Conservation (phyloP, 2,888 invertebrate genomes). For the Phlogophora meticulosa region DNA sequence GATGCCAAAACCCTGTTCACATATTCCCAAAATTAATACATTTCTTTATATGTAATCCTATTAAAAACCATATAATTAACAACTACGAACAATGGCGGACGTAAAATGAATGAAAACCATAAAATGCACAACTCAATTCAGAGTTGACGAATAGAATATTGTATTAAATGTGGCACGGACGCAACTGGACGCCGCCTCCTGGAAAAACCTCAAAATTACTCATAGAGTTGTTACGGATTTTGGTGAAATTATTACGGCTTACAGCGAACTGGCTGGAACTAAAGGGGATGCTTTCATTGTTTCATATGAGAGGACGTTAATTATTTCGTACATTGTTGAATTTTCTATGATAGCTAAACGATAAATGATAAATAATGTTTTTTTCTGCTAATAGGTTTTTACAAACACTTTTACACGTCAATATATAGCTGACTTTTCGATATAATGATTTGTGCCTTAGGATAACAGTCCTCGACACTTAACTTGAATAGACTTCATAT, state of each 20-base stretch:
- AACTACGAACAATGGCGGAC: slow-evolving; percentile 25
- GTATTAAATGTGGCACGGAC: slow-evolving; percentile 38
- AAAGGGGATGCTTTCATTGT: neutral
- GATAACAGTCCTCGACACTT: no score
- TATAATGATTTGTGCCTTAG: no score
- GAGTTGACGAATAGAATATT: slow-evolving; percentile 64
- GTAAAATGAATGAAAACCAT: slow-evolving; percentile 57
- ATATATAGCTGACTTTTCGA: no score
- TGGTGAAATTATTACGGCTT: slow-evolving; percentile 42
- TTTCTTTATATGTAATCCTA: neutral
- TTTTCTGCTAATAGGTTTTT: no score
- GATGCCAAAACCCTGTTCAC: no score
- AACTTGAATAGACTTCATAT: no score
- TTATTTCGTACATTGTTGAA: neutral
- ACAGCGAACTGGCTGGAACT: slow-evolving; percentile 1
- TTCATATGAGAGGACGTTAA: neutral
- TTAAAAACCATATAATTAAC: slow-evolving; percentile 11
- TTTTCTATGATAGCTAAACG: no score
- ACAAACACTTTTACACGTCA: no score
- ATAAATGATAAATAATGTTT: no score
- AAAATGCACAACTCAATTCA: slow-evolving; percentile 65
- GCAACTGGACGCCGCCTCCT: slow-evolving; percentile 36
- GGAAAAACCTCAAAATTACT: slow-evolving; percentile 68
- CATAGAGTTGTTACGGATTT: slow-evolving; percentile 53
- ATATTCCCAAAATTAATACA: neutral